Percentiles rank a stretch among this genome's conserved stretches.
Conservation (phyloP, 2,113 vertebrate species). For the Chloropsis hardwickii region DNA sequence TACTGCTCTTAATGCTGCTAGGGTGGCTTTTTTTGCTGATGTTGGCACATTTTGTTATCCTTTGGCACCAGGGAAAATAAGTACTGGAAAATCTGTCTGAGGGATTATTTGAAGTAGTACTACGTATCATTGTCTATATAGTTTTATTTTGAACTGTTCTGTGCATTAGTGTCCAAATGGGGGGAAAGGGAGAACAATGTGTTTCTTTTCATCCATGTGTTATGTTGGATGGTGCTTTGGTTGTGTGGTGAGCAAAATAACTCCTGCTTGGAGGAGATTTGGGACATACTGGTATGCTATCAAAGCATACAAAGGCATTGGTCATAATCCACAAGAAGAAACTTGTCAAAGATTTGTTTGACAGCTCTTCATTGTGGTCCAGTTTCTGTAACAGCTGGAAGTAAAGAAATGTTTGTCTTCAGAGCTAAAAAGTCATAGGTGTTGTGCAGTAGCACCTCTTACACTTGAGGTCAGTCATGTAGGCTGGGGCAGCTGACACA, state of each 20-base stretch:
- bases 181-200: accelerated
- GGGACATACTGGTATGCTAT: not conserved
- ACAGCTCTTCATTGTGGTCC: not conserved
- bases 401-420: not conserved
- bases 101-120: not conserved
- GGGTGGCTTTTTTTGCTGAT: not conserved
- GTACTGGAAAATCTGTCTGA: not conserved
- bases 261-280: not conserved
- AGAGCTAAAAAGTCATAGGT: not conserved
- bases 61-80: not conserved
- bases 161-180: not conserved
- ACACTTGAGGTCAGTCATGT: not conserved
- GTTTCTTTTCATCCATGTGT: not conserved
- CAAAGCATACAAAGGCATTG: not conserved
- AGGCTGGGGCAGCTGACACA: not conserved
- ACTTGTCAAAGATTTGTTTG: not conserved
- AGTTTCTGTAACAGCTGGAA: not conserved
- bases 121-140: not conserved
- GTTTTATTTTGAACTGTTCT: not conserved
- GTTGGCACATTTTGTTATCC: not conserved
- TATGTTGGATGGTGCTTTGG: not conserved
- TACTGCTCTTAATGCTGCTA: not conserved
- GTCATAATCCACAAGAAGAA: not conserved
- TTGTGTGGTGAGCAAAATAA: not conserved
- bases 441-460: accelerated